Base-by-base conservation (phyloP, 2,888 invertebrate genomes). In the Gastrophysa polygoni region DNA sequence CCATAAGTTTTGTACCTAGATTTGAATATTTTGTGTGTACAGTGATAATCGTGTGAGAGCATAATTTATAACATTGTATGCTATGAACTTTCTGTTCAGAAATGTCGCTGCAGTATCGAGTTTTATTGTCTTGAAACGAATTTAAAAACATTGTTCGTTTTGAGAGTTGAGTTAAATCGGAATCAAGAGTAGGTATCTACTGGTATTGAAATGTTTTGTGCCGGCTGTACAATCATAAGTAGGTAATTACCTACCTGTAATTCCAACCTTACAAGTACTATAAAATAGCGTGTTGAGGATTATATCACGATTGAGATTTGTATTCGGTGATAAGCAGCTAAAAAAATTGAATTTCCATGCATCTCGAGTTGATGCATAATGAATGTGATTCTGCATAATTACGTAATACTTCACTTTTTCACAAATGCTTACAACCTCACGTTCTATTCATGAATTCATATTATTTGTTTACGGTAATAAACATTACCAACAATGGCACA, bases 21-120 rank as follows among this genome's bases (percentile, higher is more conserved):
- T n/a, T n/a, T n/a, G n/a, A n/a, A n/a, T n/a, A n/a, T n/a, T n/a
- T 18, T 66, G 63, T 63, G 51, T 66, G 51, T 57, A 32, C 46
- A 60, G 48, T 58, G 63, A 66, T 66, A 66, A 63, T 57, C 20
- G 38, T 28, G 29, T 50, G 48, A 48, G 43, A 59, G 61, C 61
- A 55, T 61, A 61, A 64, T 64, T 64, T 64, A 64, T 64, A 32
- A 58, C 55, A 29, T n/a, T 48, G 24, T 38, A 32, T 59, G 57
- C 44, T 51, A 34, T 18, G 51, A 61, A 61, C 61, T 61, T 61
- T 61, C 64, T 61, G 21, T 48, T 7, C 6, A 10, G 4, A n/a
- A 14, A 6, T 38, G 38, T 38, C 14, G 38, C 14, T 11, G 14
- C 38, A 38, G 4, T 14, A 38, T 38, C 38, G 14, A 14, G 14